Evolutionary conservation across 2,113 vertebrate species (phyloP).

Genomic region (Cynocephalus volans): DNA sequence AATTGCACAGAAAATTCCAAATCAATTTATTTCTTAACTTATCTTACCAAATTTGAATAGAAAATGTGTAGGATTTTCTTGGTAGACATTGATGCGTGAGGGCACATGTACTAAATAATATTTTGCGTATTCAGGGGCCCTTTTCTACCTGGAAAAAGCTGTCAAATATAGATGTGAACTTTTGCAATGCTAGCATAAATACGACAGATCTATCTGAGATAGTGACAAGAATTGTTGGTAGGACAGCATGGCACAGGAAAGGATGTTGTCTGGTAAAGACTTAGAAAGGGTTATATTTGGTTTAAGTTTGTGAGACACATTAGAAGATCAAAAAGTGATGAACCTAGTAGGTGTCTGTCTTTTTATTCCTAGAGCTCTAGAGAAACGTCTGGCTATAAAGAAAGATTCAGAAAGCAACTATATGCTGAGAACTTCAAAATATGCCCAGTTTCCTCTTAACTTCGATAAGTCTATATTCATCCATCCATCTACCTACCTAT

Average conservation of each 20-base stretch:
- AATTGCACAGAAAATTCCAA: background rate
- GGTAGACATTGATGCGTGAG: background rate
- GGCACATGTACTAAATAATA: background rate
- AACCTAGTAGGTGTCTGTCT: background rate
- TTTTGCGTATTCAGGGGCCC: background rate
- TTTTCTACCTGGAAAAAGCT: background rate
- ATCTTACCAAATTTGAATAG: slow-evolving; percentile 14
- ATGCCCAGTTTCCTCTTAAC: background rate
- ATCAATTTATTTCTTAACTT: background rate
- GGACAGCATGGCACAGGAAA: background rate
- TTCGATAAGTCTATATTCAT: slow-evolving; percentile 5
- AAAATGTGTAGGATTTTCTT: background rate
- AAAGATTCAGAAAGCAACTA: background rate
- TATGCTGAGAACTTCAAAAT: background rate
- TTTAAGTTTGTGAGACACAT: background rate
- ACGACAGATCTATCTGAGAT: background rate
- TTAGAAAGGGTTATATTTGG: background rate
- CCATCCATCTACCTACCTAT: too few species aligned
- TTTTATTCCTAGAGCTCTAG: background rate
- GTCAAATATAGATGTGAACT: background rate
- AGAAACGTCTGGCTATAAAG: background rate
- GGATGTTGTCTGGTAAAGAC: background rate
- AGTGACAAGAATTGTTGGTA: background rate
- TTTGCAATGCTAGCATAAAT: background rate
- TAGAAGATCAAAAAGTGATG: background rate